These are phyloP conservation scores for Lasioglossum leucozonium DNA, from an alignment of 2,888 invertebrate species.

Conservation along the genomic window DNA sequence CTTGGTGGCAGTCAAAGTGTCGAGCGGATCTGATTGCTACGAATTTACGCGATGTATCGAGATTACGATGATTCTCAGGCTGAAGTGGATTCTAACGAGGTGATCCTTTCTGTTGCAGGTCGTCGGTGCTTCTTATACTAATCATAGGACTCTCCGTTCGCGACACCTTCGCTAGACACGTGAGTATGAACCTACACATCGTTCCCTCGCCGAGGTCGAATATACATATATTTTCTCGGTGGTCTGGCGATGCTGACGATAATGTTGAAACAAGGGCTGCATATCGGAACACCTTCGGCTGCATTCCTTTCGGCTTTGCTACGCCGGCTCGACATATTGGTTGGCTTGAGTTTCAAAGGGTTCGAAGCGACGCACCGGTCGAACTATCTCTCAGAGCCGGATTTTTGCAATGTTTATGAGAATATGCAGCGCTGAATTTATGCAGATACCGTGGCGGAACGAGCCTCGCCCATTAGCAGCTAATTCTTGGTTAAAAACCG, in stretches of 20 bases:
- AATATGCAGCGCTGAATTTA: constrained; percentile 35
- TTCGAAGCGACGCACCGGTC: constrained; percentile 11
- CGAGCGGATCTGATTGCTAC: too few species aligned
- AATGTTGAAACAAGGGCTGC: constrained; percentile 58
- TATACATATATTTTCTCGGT: not conserved
- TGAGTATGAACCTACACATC: constrained; percentile 84
- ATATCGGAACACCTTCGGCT: constrained; percentile 72
- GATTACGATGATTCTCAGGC: not conserved
- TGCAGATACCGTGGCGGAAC: not conserved
- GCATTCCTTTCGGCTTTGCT: constrained; percentile 78
- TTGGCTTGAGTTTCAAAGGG: constrained; percentile 67
- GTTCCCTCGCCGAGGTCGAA: not conserved
- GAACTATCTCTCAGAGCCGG: constrained; percentile 43
- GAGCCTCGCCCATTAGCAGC: constrained; percentile 10
- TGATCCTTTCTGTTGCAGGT: constrained; percentile 86
- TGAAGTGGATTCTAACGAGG: not conserved
- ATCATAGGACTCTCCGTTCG: constrained; percentile 86
- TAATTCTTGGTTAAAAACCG: constrained; percentile 18
- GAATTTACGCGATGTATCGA: too few species aligned
- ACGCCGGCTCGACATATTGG: constrained; percentile 52
- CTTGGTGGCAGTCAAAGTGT: too few species aligned
- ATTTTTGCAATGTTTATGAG: constrained; percentile 47
- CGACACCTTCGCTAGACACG: constrained; percentile 86
- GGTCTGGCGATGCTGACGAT: constrained; percentile 62
- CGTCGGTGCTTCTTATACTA: constrained; percentile 87